Percentiles rank a stretch among this genome's conserved stretches.
Conservation (phyloP, 2,888 invertebrate genomes). For the Schrankia costaestrigalis region DNA sequence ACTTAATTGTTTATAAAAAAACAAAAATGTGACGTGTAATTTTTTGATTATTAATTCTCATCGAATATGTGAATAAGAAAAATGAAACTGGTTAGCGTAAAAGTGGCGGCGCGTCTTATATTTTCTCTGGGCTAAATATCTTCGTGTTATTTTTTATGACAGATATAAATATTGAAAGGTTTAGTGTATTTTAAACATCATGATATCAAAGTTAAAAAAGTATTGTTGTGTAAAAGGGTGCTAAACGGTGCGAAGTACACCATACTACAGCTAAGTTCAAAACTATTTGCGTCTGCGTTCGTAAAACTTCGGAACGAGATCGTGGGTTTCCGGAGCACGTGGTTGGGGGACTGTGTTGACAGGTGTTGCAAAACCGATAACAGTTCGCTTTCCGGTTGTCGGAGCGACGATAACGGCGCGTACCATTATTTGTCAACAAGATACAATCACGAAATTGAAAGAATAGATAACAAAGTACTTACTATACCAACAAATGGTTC, state of each 20-base stretch:
- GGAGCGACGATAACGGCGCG: conserved; percentile 2
- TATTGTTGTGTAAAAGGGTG: conserved; percentile 15
- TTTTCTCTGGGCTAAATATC: no score
- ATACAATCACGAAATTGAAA: neutral
- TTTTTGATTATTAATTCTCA: neutral
- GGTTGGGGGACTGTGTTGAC: conserved; percentile 47
- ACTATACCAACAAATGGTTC: no score
- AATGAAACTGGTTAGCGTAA: conserved; percentile 12
- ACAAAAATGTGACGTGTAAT: neutral
- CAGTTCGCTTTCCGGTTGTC: conserved; percentile 18
- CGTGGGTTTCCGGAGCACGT: conserved; percentile 66
- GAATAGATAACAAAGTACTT: no score
- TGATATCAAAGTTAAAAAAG: neutral
- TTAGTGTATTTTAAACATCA: no score
- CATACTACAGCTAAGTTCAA: conserved; percentile 49
- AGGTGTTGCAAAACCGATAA: conserved; percentile 45
- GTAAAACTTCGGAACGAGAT: conserved; percentile 46
- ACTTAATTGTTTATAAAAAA: conserved; percentile 38
- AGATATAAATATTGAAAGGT: no score
- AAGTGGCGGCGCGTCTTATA: conserved; percentile 10
- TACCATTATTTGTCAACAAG: conserved; percentile 13
- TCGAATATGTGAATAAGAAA: neutral
- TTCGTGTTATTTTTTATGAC: no score
- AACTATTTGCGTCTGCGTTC: conserved; percentile 69
- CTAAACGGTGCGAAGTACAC: conserved; percentile 45